These are phyloP conservation scores for Xylocampa areola DNA, from an alignment of 2,888 invertebrate genomes.

Conservation along the genomic window DNA sequence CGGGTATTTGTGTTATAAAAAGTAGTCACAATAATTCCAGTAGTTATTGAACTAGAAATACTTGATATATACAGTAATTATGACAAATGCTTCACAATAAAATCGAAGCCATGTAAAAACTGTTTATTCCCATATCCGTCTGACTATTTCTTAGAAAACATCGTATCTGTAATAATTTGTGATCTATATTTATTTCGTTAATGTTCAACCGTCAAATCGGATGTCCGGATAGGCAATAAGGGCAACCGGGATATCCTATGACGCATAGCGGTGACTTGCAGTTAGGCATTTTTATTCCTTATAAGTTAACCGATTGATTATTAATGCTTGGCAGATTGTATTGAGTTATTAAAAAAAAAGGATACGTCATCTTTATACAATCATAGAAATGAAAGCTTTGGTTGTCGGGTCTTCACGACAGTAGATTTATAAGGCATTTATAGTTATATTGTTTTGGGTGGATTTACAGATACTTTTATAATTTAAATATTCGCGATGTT, in stretches of 20 bases:
- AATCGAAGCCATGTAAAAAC: slow-evolving; percentile 23
- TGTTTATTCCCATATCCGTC: slow-evolving; percentile 46
- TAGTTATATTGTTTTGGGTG: not conserved
- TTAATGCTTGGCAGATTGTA: slow-evolving; percentile 10
- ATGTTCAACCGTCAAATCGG: slow-evolving; percentile 20
- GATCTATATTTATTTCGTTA: slow-evolving; percentile 12
- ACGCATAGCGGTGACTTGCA: slow-evolving; percentile 43
- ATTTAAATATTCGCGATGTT: not conserved
- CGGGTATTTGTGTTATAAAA: slow-evolving; percentile 11
- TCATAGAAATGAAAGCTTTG: not conserved
- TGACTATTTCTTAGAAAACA: slow-evolving; percentile 31
- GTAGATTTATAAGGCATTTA: not conserved
- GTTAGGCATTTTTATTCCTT: slow-evolving; percentile 8
- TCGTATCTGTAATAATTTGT: slow-evolving; percentile 11
- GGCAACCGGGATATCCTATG: slow-evolving; percentile 31
- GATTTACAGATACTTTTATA: not conserved
- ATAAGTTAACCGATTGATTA: not conserved
- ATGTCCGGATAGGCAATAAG: slow-evolving; percentile 33
- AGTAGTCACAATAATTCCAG: slow-evolving; percentile 6
- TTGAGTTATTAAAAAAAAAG: not conserved
- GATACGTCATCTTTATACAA: not conserved
- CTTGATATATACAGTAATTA: slow-evolving; percentile 6
- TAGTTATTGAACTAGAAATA: slow-evolving; percentile 11
- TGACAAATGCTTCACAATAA: slow-evolving; percentile 22
- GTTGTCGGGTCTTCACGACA: not conserved